A percentile compares a stretch with the other conserved stretches of the same genome.
These are phyloP conservation scores for Anaspis maculata DNA, from an alignment of 2,888 invertebrate species.

Conservation along the genomic window DNA sequence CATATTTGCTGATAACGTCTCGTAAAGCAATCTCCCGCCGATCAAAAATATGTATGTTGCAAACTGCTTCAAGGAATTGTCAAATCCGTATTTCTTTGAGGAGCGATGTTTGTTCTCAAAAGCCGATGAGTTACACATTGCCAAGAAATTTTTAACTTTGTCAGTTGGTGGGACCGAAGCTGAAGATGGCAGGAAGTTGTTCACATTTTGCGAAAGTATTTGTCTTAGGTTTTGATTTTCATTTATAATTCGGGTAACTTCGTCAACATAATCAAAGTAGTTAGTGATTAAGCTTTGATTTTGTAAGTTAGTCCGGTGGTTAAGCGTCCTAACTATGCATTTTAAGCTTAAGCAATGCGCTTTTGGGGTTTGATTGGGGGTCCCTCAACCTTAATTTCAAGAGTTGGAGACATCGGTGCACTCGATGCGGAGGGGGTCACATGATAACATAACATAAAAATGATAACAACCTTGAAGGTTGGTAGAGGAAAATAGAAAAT, in stretches of 20 bases:
- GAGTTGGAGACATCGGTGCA: too few relatives aligned
- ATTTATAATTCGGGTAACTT: not conserved
- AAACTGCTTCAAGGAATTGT: slow-evolving; percentile 7
- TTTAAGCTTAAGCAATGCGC: too few relatives aligned
- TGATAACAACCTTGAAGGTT: too few relatives aligned
- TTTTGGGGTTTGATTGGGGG: too few relatives aligned
- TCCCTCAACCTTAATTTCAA: too few relatives aligned
- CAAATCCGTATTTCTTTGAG: not conserved
- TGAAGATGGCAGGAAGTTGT: not conserved
- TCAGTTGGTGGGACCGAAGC: not conserved
- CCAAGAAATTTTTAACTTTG: not conserved
- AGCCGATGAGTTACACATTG: not conserved
- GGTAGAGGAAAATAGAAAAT: too few relatives aligned
- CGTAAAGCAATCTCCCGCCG: slow-evolving; percentile 9
- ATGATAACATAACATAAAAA: too few relatives aligned
- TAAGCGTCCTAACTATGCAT: too few relatives aligned
- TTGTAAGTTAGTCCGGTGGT: too few relatives aligned
- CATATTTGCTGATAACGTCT: slow-evolving; percentile 2
- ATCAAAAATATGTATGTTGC: slow-evolving; percentile 9
- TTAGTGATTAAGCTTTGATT: not conserved
- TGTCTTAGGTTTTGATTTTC: not conserved
- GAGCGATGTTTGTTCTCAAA: not conserved
- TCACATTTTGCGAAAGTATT: not conserved
- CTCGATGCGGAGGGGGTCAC: too few relatives aligned
- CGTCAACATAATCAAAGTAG: not conserved